Base-by-base conservation (phyloP, 1,140 invertebrate genomes). In the Sweltsa coloradensis region DNA sequence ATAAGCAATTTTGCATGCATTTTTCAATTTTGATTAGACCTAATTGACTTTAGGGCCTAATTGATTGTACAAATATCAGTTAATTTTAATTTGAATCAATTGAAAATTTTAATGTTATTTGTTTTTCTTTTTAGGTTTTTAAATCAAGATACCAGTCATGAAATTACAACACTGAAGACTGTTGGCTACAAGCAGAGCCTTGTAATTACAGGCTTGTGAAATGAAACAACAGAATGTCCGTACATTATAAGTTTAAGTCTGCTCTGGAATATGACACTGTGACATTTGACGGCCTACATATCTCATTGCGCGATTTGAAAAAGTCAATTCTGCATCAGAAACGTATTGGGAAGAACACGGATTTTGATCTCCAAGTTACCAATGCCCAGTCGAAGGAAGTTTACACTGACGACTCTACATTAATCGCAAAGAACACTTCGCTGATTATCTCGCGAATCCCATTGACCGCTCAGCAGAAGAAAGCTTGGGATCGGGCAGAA, bases 161-260 rank as follows among this genome's bases (percentile, higher is more conserved):
- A n/a, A n/a, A n/a, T n/a, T n/a, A n/a, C n/a, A n/a, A n/a, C n/a
- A n/a, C n/a, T n/a, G n/a, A n/a, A n/a, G n/a, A n/a, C n/a, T n/a
- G n/a, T n/a, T n/a, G n/a, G n/a, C n/a, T n/a, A n/a, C n/a, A n/a
- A n/a, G n/a, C n/a, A n/a, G n/a, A n/a, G n/a, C n/a, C n/a, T n/a
- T n/a, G n/a, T n/a, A n/a, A n/a, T n/a, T n/a, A n/a, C n/a, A n/a
- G n/a, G n/a, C n/a, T n/a, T n/a, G 23, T 29, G 47, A 23, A 55
- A 34, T 31, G 26, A 47, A 50, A 50, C 45, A 64, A 57, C 52
- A 62, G 47, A 50, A 94, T 94, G 83, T 96, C 91, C 57, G 89
- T 98, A 49, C 92, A 97, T 69, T 98, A 97, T 69, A 97, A 97
- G 69, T 97, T 98, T 63, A 97, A 96, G 71, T 92, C 89, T 57